Evolutionary conservation across 2,888 invertebrate genomes (phyloP).

Genomic region (Hipparchia semele): DNA sequence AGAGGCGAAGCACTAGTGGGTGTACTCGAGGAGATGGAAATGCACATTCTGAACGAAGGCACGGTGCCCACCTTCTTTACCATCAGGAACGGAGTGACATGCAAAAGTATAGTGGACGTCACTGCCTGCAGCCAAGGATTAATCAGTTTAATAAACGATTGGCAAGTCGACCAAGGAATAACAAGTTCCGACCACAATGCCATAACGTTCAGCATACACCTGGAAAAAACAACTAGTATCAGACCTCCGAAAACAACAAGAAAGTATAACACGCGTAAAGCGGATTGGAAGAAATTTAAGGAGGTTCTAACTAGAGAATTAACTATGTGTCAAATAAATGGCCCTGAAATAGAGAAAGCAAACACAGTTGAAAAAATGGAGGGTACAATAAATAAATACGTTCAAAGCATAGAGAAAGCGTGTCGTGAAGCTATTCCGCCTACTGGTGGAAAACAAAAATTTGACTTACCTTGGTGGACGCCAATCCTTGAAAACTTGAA

Average conservation of each 20-base stretch:
- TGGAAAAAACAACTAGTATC: no score
- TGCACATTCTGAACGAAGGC: slow-evolving; percentile 25
- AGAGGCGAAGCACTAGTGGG: slow-evolving; percentile 33
- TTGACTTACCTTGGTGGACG: no score
- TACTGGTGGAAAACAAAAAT: no score
- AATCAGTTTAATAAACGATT: no score
- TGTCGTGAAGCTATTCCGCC: no score
- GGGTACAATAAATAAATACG: no score
- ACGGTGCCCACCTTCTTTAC: slow-evolving; percentile 30
- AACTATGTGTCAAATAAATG: no score
- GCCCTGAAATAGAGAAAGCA: no score
- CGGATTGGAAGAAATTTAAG: background rate
- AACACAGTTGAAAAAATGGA: no score
- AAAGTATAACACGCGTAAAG: background rate
- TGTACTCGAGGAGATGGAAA: slow-evolving; percentile 11
- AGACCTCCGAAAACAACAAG: background rate
- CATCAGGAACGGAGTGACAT: slow-evolving; percentile 20
- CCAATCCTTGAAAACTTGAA: background rate
- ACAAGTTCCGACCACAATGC: background rate
- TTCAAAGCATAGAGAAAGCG: no score
- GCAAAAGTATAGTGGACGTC: slow-evolving; percentile 19
- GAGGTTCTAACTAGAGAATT: background rate
- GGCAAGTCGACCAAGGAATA: background rate
- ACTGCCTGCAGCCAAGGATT: slow-evolving; percentile 4
- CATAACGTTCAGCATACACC: background rate